These are phyloP conservation scores for Fulica atra DNA, from an alignment of 2,113 vertebrate genomes.

Conservation along the genomic window DNA sequence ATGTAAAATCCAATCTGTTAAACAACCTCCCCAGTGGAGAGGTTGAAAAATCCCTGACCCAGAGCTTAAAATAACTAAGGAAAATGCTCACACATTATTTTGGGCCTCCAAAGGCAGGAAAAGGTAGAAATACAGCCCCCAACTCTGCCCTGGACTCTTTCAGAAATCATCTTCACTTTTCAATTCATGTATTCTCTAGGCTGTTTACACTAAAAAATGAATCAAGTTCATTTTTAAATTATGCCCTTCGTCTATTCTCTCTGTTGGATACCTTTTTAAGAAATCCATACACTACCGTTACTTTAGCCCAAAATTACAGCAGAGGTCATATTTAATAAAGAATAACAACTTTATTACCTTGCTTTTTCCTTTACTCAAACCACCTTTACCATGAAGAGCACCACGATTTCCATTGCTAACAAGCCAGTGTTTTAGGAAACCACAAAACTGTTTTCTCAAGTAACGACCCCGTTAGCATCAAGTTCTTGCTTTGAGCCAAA, in stretches of 20 bases:
- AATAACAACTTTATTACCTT: neutral
- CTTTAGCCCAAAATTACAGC: neutral
- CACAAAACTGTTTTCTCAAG: neutral
- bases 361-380: neutral
- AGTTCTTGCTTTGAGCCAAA: neutral
- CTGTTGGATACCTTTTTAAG: neutral
- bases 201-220: slow-evolving; percentile 1
- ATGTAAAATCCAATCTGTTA: neutral
- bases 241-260: neutral
- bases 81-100: neutral
- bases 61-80: neutral
- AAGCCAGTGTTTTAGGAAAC: neutral
- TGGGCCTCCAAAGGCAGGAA: neutral
- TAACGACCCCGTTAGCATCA: neutral
- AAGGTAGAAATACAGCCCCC: neutral
- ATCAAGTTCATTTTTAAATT: neutral
- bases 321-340: neutral
- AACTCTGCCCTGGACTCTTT: neutral
- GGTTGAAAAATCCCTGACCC: neutral
- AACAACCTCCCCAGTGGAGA: neutral
- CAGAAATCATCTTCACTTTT: neutral
- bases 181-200: neutral
- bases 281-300: neutral
- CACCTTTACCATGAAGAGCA: neutral
- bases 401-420: neutral